These are phyloP conservation scores for Scopus umbretta DNA, from an alignment of 2,113 vertebrate genomes.

Conservation along the genomic window DNA sequence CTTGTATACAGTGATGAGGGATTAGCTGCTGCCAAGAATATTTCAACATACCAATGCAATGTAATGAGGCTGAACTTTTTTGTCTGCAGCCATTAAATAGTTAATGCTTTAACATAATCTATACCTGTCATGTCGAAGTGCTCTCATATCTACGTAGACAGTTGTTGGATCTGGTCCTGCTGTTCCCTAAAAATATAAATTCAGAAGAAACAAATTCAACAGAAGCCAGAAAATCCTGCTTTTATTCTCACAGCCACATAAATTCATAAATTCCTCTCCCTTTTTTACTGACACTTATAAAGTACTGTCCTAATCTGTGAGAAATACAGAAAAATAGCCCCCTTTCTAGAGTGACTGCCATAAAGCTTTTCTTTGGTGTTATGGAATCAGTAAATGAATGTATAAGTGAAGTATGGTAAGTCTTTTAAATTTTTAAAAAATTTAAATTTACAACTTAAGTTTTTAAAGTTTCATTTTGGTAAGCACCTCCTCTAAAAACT, in stretches of 20 bases:
- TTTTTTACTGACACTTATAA: not conserved
- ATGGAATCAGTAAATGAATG: not conserved
- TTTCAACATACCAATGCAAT: not conserved
- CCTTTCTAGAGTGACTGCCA: not conserved
- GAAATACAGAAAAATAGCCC: not conserved
- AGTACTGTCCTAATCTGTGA: not conserved
- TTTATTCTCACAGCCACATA: not conserved
- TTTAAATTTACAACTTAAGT: not conserved
- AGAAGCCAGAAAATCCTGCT: not conserved
- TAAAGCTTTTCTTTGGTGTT: not conserved
- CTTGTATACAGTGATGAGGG: not conserved
- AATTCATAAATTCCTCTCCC: not conserved
- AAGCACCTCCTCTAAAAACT: not conserved
- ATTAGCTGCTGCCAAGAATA: not conserved
- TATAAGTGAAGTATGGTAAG: not conserved
- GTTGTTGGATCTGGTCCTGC: constrained; percentile 96
- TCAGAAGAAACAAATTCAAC: not conserved
- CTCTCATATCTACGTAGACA: constrained; percentile 95
- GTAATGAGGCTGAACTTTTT: not conserved
- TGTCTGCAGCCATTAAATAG: not conserved
- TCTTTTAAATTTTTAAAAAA: not conserved
- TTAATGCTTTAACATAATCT: not conserved
- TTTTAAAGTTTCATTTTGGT: not conserved
- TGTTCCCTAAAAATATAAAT: constrained; percentile 81
- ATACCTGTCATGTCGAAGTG: constrained; percentile 92